These are phyloP conservation scores for Pseudochirops corinnae DNA, from an alignment of 2,797 vertebrate genomes.

Conservation along the genomic window DNA sequence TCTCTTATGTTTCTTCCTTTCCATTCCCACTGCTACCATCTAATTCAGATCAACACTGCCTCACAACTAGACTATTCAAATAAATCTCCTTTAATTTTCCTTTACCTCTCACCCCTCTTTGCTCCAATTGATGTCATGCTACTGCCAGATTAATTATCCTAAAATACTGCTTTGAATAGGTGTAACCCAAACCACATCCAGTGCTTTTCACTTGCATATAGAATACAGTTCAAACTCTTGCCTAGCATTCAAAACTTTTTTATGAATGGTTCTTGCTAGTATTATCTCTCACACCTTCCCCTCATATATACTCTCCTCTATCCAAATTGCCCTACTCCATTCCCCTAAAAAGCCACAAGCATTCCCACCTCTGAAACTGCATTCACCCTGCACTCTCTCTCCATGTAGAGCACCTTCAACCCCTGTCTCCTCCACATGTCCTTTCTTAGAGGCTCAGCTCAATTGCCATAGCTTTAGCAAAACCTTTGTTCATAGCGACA, in stretches of 20 bases:
- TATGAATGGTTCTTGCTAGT: background rate
- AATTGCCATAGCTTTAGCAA: background rate
- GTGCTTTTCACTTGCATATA: slow-evolving; percentile 1
- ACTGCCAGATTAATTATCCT: background rate
- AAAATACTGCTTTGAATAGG: background rate
- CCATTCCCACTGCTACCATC: background rate
- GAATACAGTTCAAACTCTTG: background rate
- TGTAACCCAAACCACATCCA: background rate
- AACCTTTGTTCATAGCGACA: background rate
- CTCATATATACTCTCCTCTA: slow-evolving; percentile 4
- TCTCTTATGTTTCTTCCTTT: slow-evolving; percentile 10
- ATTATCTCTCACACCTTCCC: slow-evolving; percentile 1
- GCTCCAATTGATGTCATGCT: background rate
- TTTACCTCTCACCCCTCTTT: background rate
- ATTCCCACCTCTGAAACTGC: background rate
- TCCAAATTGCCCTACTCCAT: background rate
- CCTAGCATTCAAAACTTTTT: slow-evolving; percentile 13
- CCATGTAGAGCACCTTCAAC: background rate
- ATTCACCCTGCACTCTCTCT: background rate
- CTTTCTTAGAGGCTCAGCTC: background rate
- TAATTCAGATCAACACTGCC: background rate
- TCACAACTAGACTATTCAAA: background rate
- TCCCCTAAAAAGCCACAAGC: background rate
- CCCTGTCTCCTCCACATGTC: background rate
- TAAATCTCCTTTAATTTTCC: background rate